Percentiles rank a stretch among this genome's conserved stretches.
These are phyloP conservation scores for Cygnus atratus DNA, from an alignment of 2,113 vertebrate genomes.

Conservation along the genomic window DNA sequence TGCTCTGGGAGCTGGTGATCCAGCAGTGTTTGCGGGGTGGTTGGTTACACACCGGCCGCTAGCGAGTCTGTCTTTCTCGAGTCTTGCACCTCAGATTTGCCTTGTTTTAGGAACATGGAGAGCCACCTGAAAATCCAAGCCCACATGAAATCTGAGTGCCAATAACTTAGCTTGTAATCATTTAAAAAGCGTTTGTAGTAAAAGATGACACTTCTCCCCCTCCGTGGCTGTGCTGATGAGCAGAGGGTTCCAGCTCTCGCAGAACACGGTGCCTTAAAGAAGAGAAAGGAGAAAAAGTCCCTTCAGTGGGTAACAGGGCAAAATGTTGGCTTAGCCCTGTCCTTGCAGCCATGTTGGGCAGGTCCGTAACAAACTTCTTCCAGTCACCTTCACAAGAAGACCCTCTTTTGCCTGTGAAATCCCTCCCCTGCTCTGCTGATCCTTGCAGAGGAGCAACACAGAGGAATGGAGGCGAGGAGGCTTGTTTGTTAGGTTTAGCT, in stretches of 20 bases:
- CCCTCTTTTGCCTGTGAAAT: neutral
- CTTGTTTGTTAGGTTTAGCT: neutral
- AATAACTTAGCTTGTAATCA: neutral
- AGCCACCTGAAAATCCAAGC: neutral
- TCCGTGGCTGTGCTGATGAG: neutral
- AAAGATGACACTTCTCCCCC: neutral
- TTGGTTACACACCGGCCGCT: neutral
- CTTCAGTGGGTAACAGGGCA: neutral
- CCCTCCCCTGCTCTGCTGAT: neutral
- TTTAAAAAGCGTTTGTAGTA: neutral
- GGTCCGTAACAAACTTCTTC: neutral
- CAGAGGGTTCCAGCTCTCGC: neutral
- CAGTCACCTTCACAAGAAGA: neutral
- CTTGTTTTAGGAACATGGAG: neutral
- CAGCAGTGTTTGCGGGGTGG: neutral
- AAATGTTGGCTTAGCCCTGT: neutral
- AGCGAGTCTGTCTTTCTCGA: neutral
- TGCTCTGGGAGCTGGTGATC: neutral
- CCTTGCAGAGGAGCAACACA: neutral
- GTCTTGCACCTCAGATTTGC: neutral
- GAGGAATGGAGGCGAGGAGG: neutral
- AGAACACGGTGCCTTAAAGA: rapidly evolving
- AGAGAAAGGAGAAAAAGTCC: neutral
- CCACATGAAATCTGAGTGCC: neutral
- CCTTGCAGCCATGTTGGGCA: rapidly evolving